These are phyloP conservation scores for Austrofundulus limnaeus DNA, from an alignment of 2,113 vertebrate species.

Conservation along the genomic window DNA sequence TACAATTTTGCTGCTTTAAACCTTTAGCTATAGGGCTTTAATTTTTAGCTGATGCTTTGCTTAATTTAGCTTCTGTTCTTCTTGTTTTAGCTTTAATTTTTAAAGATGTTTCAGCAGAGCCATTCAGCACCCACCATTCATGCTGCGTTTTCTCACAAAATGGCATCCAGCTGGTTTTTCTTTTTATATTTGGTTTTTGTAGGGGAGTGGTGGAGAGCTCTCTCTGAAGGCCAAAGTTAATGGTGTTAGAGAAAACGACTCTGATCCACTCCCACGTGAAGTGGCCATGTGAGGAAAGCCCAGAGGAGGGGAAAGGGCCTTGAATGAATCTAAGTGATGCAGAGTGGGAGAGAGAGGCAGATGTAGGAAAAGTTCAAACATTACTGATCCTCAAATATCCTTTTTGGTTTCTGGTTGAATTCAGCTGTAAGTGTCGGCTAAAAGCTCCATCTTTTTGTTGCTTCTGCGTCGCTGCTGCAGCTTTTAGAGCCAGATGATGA, in stretches of 20 bases:
- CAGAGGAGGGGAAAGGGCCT: slow-evolving; percentile 62
- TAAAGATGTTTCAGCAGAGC: no score
- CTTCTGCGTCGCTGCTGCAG: slow-evolving; percentile 58
- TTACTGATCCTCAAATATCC: slow-evolving; percentile 76
- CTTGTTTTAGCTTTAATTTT: no score
- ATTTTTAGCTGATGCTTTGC: no score
- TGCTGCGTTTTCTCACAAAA: not conserved
- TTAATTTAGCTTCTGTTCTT: no score
- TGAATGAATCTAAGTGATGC: slow-evolving; percentile 70
- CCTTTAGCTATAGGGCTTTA: no score
- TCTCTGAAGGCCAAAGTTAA: slow-evolving; percentile 78
- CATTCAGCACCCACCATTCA: no score
- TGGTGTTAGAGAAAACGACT: slow-evolving; percentile 70
- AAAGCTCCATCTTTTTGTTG: slow-evolving; percentile 70
- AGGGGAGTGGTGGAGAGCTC: slow-evolving; percentile 37
- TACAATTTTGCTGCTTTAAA: no score
- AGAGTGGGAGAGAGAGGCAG: slow-evolving; percentile 47
- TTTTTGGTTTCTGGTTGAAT: slow-evolving; percentile 73
- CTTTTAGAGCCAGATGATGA: slow-evolving; percentile 77
- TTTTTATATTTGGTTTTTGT: no score
- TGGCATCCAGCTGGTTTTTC: no score
- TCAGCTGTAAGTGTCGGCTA: slow-evolving; percentile 67
- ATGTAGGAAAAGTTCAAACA: slow-evolving; percentile 65
- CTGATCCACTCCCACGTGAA: slow-evolving; percentile 70
- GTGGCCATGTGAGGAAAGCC: slow-evolving; percentile 71